Evolutionary conservation across 2,113 vertebrate genomes (phyloP), one percentile per base, ranked within the genome.

Genomic region (Pseudopodoces humilis): DNA sequence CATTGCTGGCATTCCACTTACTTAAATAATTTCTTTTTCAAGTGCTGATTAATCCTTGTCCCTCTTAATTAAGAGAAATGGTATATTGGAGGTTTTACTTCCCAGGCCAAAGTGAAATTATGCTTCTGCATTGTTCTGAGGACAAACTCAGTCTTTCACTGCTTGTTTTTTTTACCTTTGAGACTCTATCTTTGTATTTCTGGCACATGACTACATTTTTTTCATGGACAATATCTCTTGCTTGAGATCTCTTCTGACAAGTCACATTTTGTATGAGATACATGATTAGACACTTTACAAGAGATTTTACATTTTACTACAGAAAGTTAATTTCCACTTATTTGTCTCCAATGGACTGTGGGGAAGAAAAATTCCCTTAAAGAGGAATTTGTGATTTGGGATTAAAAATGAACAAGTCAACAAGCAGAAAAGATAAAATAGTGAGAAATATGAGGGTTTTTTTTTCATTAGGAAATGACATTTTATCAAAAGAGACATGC

Each of bases 1-100:
- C 94, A 96, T 97, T 98, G 83, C 87, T 97, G 96, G 95, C 96
- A 97, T 97, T 96, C 95, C 90, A 53, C 62, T 88, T 86, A 55
- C 75, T 86, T 93, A 94, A 98, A 95, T 96, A 95, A 97, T 91
- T 95, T 88, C 95, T 95, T 90, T 96, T 96, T 94, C 86, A 95
- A 96, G 85, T 72, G 35, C 62, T 85, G 81, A 97, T 89, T 95
- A 92, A 94, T 95, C 83, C 86, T 94, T 92, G 81, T 74, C 77
- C 56, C 71, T 92, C 92, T 94, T 93, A 80, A 76, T 95, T 96
- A 97, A 93, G 86, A 94, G 85, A 94, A 93, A 86, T 70, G 30
- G 50, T 81, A 31, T 87, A 37, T 39, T 86, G 72, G 64, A 24
- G 95, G 72, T 94, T 97, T 97, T 96, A 92, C 94, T 96, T 97